Percentiles rank a stretch among this genome's conserved stretches.
Evolutionary conservation across 2,113 vertebrate species (phyloP).

Genomic region (Ameiurus melas): DNA sequence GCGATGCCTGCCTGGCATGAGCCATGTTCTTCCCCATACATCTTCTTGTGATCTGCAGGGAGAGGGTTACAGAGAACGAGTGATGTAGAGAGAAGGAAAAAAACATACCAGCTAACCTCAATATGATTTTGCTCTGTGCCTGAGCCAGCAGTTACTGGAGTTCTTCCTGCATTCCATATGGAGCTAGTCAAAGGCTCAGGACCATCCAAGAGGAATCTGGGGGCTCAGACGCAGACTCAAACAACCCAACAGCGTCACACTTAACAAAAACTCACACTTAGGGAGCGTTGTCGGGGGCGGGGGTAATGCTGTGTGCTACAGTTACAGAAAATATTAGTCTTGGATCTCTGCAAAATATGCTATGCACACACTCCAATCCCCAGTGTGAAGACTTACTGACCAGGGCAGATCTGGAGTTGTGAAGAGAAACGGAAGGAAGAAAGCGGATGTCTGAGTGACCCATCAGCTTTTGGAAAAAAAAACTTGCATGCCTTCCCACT

Average conservation of each 20-base stretch:
- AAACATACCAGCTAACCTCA: slow-evolving; percentile 66
- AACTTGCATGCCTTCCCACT: slow-evolving; percentile 37
- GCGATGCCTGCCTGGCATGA: slow-evolving; percentile 97
- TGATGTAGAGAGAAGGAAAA: slow-evolving; percentile 20
- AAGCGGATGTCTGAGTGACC: slow-evolving; percentile 48
- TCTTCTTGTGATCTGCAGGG: slow-evolving; percentile 94
- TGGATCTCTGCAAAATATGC: slow-evolving; percentile 65
- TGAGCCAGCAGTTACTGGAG: slow-evolving; percentile 74
- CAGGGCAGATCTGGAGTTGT: slow-evolving; percentile 51
- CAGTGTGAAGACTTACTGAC: slow-evolving; percentile 12
- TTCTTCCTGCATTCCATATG: slow-evolving; percentile 76
- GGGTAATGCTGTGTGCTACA: slow-evolving; percentile 54
- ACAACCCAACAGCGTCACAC: slow-evolving; percentile 54
- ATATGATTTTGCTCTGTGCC: slow-evolving; percentile 69
- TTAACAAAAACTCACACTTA: slow-evolving; percentile 60
- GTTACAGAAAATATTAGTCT: slow-evolving; percentile 74
- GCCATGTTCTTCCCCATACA: slow-evolving; percentile 96
- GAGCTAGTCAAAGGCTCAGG: slow-evolving; percentile 71
- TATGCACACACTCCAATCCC: slow-evolving; percentile 55
- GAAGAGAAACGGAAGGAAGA: slow-evolving; percentile 61
- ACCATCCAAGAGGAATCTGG: slow-evolving; percentile 67
- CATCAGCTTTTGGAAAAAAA: slow-evolving; percentile 46
- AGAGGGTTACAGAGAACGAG: slow-evolving; percentile 59
- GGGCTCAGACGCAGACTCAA: slow-evolving; percentile 58
- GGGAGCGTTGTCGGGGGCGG: slow-evolving; percentile 9